phyloP scores from a whole-genome alignment of 2,113 vertebrate species.

The Formicarius rufipectus region DNA sequence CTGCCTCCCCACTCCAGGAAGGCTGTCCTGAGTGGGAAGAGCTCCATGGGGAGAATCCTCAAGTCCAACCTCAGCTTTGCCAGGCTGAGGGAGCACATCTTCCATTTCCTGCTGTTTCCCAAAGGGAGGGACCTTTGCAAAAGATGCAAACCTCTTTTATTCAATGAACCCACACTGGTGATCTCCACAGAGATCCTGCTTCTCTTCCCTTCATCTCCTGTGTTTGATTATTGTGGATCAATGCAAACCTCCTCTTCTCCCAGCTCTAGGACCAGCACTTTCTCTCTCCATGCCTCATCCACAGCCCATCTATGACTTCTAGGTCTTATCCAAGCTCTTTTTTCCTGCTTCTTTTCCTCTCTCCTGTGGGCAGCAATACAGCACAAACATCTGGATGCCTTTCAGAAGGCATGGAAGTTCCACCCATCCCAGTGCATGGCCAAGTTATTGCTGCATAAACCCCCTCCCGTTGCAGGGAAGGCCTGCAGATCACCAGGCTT shows the following conservation, averaged over 20 bases:
- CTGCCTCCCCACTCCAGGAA: neutral
- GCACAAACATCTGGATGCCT: neutral
- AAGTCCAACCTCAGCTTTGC: too few species aligned
- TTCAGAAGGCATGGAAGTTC: rapidly evolving
- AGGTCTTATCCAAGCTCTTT: neutral
- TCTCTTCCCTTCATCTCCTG: neutral
- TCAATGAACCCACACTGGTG: neutral
- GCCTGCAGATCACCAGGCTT: neutral
- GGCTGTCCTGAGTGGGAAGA: rapidly evolving
- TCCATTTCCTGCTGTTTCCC: neutral
- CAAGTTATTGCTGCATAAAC: rapidly evolving
- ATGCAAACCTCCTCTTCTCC: neutral
- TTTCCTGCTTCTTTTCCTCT: neutral
- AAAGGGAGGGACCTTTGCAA: neutral
- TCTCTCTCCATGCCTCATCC: neutral
- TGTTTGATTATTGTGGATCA: neutral
- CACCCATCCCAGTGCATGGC: rapidly evolving
- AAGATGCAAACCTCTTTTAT: neutral
- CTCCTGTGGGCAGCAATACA: rapidly evolving
- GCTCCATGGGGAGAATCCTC: neutral
- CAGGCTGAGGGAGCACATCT: neutral
- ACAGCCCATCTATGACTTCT: neutral
- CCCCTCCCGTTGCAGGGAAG: neutral
- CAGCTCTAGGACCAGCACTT: neutral
- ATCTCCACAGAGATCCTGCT: neutral